Base-by-base conservation (phyloP, 2,888 invertebrate genomes). In the Vannuccia rotundouncinata region DNA sequence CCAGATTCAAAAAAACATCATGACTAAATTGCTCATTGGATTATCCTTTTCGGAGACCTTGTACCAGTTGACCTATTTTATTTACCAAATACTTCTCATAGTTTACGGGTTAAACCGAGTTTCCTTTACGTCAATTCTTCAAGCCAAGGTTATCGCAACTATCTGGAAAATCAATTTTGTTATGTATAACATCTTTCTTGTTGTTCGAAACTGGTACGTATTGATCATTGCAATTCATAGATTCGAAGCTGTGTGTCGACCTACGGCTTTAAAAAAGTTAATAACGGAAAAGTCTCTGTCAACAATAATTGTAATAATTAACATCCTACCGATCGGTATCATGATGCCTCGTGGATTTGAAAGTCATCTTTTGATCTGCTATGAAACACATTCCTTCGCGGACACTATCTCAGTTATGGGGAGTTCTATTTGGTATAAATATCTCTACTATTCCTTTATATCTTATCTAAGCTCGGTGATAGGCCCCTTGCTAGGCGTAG, bases 301-400 rank as follows among this genome's bases (percentile, higher is more conserved):
- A 2, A 1, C 28, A 2, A 75, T 75, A 29, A 13, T 75, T 31
- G 10, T 2, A 2, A 2, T 5, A 13, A 75, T 31, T 27, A 29
- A 5, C 5, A 2, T 31, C 2, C 31, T 75, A 2, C 22, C 75
- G 2, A 75, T 75, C 28, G 75, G 29, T 25, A 75, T 75, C 2
- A 75, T 75, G 75, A 2, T 75, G 75, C 75, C 75, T 10, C 75
- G 75, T n/a, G 29, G 75, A 29, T 75, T 75, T 29, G 75, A 75
- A 29, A 25, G 28, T 29, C 2, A 75, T 1, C 2, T 75, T 5
- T n/a, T 75, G 13, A 75, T 75, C 29, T 75, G 75, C 75, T 1
- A 5, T 5, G 75, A 75, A 10, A 75, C 28, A 13, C 31, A 22
- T 2, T 5, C 75, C 29, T 75, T 75, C 25, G 75, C 29, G 2